Evolutionary conservation across 2,113 vertebrate species (phyloP).

Genomic region (Campylomormyrus tamandua): DNA sequence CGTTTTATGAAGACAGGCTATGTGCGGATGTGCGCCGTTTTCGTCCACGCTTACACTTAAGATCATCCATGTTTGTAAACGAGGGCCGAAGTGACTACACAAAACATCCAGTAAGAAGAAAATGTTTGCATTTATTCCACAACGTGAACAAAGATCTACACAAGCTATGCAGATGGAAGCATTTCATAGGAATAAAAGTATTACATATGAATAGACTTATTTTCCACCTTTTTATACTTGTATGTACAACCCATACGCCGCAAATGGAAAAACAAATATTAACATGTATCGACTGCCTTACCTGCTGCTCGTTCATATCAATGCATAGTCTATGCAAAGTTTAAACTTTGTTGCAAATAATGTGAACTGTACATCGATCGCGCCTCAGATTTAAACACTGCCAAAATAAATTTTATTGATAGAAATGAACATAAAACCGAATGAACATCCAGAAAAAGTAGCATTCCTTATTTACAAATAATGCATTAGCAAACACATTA

Average conservation of each 20-base stretch:
- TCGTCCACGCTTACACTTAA: not conserved
- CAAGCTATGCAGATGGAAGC: constrained; percentile 15
- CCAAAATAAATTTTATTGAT: not conserved
- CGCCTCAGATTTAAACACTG: not conserved
- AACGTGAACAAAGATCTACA: constrained; percentile 23
- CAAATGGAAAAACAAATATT: not conserved
- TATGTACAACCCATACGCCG: not conserved
- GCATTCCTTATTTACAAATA: constrained; percentile 6
- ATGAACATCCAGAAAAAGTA: not conserved
- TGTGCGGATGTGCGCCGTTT: not conserved
- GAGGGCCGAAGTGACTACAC: not conserved
- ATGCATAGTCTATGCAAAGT: constrained; percentile 9
- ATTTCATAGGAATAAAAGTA: constrained; percentile 14
- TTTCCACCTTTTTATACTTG: not conserved
- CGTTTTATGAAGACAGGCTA: not conserved
- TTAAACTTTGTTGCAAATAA: not conserved
- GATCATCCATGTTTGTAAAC: not conserved
- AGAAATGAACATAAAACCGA: not conserved
- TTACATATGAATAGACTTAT: not conserved
- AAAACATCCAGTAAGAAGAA: constrained; percentile 2
- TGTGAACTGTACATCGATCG: not conserved
- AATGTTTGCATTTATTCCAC: constrained; percentile 30
- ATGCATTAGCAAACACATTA: not conserved
- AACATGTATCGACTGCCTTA: not conserved
- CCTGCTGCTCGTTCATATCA: not conserved